These are phyloP conservation scores for Pomacea maculata DNA, from an alignment of 1,140 invertebrate species.

Conservation along the genomic window DNA sequence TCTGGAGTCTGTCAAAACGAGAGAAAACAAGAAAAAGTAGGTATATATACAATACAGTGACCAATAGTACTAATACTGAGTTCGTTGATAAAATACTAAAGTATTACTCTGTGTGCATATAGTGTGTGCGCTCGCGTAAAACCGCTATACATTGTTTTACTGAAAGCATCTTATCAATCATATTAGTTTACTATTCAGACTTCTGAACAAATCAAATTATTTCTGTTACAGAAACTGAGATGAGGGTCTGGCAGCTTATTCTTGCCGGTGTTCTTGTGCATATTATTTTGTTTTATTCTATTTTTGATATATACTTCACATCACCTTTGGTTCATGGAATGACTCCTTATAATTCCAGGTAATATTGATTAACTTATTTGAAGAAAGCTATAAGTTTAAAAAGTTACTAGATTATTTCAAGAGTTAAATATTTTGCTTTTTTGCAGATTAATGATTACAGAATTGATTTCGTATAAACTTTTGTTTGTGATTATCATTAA, in stretches of 20 bases:
- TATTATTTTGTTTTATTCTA: slow-evolving; percentile 70
- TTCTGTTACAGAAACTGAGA: slow-evolving; percentile 19
- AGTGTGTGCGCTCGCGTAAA: no score
- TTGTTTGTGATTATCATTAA: background rate
- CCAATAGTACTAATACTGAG: no score
- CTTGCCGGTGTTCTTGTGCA: slow-evolving; percentile 67
- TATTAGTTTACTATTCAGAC: background rate
- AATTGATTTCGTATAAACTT: background rate
- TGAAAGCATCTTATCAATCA: background rate
- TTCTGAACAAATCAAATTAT: slow-evolving; percentile 5
- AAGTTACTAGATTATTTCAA: background rate
- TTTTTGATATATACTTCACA: slow-evolving; percentile 75
- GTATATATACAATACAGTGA: no score
- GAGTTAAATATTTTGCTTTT: background rate
- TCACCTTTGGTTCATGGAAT: slow-evolving; percentile 72
- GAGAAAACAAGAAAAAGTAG: no score
- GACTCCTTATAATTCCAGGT: slow-evolving; percentile 48
- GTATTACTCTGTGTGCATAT: no score
- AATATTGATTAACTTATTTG: background rate
- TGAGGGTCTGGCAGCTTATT: slow-evolving; percentile 54
- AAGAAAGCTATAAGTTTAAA: no score
- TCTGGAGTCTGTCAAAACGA: no score
- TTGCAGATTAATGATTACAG: background rate
- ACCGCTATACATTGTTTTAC: background rate
- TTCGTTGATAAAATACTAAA: no score